phyloP scores from a whole-genome alignment of 2,888 invertebrate species.

The Orchestes rusci region DNA sequence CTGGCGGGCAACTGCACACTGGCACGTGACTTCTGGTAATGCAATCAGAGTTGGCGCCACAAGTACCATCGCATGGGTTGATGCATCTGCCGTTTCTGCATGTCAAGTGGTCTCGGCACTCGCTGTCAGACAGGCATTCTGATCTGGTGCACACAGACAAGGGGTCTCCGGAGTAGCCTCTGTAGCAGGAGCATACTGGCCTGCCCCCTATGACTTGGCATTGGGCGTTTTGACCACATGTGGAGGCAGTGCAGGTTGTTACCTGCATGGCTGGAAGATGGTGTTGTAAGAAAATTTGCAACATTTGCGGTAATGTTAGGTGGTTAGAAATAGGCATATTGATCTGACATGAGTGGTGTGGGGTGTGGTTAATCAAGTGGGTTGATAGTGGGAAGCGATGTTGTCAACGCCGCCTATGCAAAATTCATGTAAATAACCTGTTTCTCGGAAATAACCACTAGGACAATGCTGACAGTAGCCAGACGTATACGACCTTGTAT shows the following conservation, averaged over 20 bases:
- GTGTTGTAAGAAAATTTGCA: too few species aligned
- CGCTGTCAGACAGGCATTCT: conserved; percentile 57
- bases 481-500: conserved; percentile 15
- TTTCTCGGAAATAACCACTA: conserved; percentile 19
- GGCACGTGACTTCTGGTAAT: conserved; percentile 71
- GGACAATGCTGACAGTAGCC: conserved; percentile 17
- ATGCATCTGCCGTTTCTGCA: conserved; percentile 73
- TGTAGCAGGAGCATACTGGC: conserved; percentile 73
- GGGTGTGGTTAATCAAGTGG: too few species aligned
- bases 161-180: conserved; percentile 76
- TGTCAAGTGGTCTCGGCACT: conserved; percentile 64
- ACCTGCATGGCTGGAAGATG: conserved; percentile 14
- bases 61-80: conserved; percentile 70
- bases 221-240: conserved; percentile 62
- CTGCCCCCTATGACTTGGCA: conserved; percentile 58
- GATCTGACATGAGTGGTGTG: too few species aligned
- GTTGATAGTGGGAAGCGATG: too few species aligned
- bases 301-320: too few species aligned
- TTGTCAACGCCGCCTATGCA: too few species aligned
- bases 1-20: conserved; percentile 69
- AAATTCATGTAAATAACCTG: too few species aligned
- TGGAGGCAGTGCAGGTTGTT: conserved; percentile 47
- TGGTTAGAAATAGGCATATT: too few species aligned
- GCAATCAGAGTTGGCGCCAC: conserved; percentile 71
- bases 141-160: conserved; percentile 57